These are phyloP conservation scores for Ostrea edulis DNA, from an alignment of 1,140 invertebrate genomes.

Conservation along the genomic window DNA sequence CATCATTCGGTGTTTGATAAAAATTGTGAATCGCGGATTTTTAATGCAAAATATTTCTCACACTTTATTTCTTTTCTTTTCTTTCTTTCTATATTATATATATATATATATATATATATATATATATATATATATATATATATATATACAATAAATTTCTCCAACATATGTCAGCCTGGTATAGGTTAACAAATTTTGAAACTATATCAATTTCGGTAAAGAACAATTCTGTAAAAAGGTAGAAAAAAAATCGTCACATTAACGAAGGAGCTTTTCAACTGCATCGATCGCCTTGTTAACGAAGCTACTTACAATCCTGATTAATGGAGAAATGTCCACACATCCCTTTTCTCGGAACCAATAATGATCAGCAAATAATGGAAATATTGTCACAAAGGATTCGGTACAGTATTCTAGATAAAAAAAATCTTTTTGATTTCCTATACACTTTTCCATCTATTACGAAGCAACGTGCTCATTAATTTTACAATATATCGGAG, in stretches of 20 bases:
- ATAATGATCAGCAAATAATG: slow-evolving; percentile 29
- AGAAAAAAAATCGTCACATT: neutral
- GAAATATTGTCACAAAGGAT: neutral
- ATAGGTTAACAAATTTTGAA: neutral
- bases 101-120: neutral
- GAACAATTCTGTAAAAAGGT: neutral
- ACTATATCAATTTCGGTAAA: neutral
- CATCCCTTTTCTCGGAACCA: neutral
- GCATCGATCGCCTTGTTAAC: slow-evolving; percentile 23
- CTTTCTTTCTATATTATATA: neutral
- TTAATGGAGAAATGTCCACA: neutral
- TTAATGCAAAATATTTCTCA: too few species aligned
- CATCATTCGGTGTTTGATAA: too few species aligned
- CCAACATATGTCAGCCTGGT: neutral
- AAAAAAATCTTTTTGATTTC: neutral
- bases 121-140: neutral
- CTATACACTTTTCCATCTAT: neutral
- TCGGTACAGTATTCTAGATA: neutral
- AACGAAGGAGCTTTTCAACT: neutral
- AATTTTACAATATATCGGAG: slow-evolving; percentile 5
- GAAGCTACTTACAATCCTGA: neutral
- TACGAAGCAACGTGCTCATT: neutral
- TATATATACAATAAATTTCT: neutral
- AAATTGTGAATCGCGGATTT: too few species aligned
- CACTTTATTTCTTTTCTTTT: neutral